Evolutionary conservation across 2,888 invertebrate genomes (phyloP), one percentile per base, ranked within the genome.

Genomic region (Drosophila mulleri): DNA sequence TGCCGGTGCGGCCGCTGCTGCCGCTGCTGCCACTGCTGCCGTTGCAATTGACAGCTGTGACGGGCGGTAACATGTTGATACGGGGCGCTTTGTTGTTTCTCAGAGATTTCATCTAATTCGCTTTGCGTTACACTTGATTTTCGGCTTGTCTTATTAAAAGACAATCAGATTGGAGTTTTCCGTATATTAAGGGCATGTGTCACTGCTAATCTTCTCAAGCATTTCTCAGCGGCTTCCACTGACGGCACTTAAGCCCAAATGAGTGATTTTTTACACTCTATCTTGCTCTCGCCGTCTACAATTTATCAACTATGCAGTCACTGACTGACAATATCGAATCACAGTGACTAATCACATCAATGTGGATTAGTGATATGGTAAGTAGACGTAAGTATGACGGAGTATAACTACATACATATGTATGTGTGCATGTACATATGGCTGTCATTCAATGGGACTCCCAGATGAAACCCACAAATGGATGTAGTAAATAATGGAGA

Each of bases 21-120:
- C 53, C 37, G 41, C 48, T 61, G 29, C 29, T 29, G 7, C 29
- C 1, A 1, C 29, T 16, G 29, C 11, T 16, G 29, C 53, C 45
- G 45, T 62, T 67, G 67, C 73, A 72, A 81, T 80, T 80, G 82
- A 83, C 86, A 83, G 86, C 83, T 81, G 76, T 83, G 81, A 83
- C 79, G 79, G 78, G 75, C 77, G 72, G 75, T 78, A 78, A 78
- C 79, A 75, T 72, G 79, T 77, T 78, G 77, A 77, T 77, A 59
- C 74, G 63, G 67, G 41, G 54, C 65, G 68, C 53, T 66, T 77
- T 77, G 69, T 57, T 57, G 57, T 57, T 57, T 66, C 63, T 54
- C 23, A 57, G 66, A 75, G 77, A 77, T 77, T 77, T 78, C 71
- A 78, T 78, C 78, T 78, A 71, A 78, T 78, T 78, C 75, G 75